These are phyloP conservation scores for Nyleta sp. DNA, from an alignment of 2,888 invertebrate species.

Conservation along the genomic window DNA sequence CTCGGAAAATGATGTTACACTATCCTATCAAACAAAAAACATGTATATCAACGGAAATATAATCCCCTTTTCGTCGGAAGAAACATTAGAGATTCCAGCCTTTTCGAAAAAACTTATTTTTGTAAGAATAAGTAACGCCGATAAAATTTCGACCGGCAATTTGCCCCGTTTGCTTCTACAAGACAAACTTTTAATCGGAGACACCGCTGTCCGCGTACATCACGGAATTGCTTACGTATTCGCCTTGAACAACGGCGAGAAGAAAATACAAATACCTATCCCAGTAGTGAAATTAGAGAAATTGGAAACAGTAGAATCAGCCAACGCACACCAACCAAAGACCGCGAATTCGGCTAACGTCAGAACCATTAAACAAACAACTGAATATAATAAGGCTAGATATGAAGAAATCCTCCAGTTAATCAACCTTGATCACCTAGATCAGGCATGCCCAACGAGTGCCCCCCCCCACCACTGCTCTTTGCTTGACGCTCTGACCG, in stretches of 20 bases:
- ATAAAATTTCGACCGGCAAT: not conserved
- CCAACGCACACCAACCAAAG: too few relatives aligned
- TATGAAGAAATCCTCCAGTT: too few relatives aligned
- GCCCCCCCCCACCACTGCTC: too few relatives aligned
- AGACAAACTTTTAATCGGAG: not conserved
- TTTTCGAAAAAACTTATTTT: not conserved
- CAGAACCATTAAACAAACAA: too few relatives aligned
- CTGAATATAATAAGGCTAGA: too few relatives aligned
- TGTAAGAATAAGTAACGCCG: not conserved
- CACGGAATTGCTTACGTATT: not conserved
- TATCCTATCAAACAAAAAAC: not conserved
- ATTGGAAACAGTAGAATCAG: not conserved
- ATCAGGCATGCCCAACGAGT: too few relatives aligned
- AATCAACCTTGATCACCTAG: not conserved
- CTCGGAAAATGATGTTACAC: not conserved
- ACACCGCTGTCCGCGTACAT: not conserved
- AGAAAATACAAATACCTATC: not conserved
- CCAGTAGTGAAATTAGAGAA: slow-evolving; percentile 1
- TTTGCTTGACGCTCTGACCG: too few relatives aligned
- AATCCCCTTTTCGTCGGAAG: not conserved
- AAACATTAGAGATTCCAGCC: not conserved
- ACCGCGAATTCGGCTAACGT: too few relatives aligned
- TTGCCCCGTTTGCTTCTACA: not conserved
- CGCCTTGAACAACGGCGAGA: not conserved
- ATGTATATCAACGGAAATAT: not conserved